phyloP scores from a whole-genome alignment of 2,113 vertebrate species.

The Rostratula benghalensis region DNA sequence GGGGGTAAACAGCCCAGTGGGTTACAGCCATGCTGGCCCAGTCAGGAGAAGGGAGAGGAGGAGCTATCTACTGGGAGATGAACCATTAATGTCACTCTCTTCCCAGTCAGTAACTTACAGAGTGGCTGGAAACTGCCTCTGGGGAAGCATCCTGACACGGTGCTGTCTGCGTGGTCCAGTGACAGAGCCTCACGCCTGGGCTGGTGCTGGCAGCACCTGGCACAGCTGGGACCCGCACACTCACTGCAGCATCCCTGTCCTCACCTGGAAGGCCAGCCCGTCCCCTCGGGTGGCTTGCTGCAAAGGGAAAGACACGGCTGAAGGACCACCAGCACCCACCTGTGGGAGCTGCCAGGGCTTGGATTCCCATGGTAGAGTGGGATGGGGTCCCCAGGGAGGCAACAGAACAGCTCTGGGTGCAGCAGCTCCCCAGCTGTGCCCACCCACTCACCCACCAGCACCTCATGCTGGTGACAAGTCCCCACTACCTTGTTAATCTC shows the following conservation, averaged over 20 bases:
- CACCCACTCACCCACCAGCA: background rate
- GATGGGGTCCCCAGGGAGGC: background rate
- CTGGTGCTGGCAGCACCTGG: background rate
- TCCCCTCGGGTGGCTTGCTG: slow-evolving; percentile 91
- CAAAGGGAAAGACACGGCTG: background rate
- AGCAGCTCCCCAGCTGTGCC: background rate
- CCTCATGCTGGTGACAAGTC: background rate
- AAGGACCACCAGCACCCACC: background rate
- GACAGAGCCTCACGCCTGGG: background rate
- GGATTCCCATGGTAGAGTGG: background rate
- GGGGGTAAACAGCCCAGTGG: fast-evolving
- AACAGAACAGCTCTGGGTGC: background rate
- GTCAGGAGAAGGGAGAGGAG: background rate
- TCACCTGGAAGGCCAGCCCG: slow-evolving; percentile 87
- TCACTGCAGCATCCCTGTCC: slow-evolving; percentile 78
- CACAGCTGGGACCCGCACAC: background rate
- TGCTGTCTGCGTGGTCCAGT: background rate
- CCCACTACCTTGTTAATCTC: slow-evolving; percentile 92
- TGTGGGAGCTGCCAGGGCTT: background rate
- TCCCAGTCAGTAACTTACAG: slow-evolving; percentile 16
- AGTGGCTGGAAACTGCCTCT: background rate
- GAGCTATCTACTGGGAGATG: background rate
- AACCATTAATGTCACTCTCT: background rate
- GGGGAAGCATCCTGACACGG: background rate
- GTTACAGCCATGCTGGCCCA: background rate